Conservation (phyloP, 2,113 vertebrate genomes). For the Myotis yumanensis region DNA sequence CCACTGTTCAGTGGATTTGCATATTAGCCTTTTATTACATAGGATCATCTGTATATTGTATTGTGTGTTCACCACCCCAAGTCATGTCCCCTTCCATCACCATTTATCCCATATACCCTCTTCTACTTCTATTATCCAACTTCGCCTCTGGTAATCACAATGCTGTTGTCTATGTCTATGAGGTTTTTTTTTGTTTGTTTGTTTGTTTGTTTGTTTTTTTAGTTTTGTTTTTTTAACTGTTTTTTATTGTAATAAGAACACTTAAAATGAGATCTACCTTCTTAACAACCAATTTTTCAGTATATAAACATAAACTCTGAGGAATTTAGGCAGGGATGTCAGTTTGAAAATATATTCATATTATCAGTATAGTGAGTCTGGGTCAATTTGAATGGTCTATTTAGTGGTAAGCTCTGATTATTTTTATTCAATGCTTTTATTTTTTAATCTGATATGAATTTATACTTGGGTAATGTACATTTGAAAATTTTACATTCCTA, state of each 20-base stretch:
- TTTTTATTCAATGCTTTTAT: not conserved
- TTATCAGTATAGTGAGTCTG: not conserved
- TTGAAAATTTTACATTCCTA: not conserved
- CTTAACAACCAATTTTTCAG: not conserved
- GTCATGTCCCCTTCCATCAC: no score
- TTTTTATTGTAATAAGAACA: not conserved
- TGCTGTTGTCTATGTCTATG: no score
- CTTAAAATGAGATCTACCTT: not conserved
- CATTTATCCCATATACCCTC: no score
- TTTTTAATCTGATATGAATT: not conserved
- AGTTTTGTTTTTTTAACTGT: no score
- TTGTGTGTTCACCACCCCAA: no score
- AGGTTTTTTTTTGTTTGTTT: no score
- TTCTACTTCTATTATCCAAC: no score
- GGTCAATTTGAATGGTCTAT: not conserved
- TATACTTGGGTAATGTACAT: not conserved
- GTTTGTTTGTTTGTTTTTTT: no score
- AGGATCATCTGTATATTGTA: no score
- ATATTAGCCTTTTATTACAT: no score
- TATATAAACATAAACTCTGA: not conserved
- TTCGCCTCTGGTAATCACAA: no score
- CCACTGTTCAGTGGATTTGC: no score
- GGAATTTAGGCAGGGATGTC: not conserved
- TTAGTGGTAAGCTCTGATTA: not conserved
- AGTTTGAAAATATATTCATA: not conserved